Evolutionary conservation across 2,888 invertebrate genomes (phyloP), one percentile per base, ranked within the genome.

Genomic region (Nomada hirtipes): DNA sequence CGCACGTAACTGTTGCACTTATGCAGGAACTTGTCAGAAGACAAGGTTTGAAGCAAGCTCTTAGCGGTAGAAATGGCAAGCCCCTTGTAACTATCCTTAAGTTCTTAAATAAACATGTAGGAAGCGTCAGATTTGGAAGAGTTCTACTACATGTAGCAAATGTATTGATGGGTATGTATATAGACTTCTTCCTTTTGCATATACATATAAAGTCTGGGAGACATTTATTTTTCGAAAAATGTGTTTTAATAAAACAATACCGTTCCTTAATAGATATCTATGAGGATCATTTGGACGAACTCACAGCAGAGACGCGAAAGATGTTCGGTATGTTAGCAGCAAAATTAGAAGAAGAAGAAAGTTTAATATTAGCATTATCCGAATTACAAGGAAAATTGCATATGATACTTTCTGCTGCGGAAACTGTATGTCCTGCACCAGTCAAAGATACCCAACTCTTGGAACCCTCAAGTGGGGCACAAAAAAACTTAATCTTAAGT

Each of bases 11-110:
- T 1, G 96, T 98, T 50, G 96, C 97, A 68, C 95, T 98, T 9
- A 95, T 99, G 90, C 97, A 97, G 92, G 99, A 99, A 94, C 94
- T 99, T 82, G 96, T 97, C n/a, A 95, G 97, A 90, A 95, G 98
- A 74, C 96, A 97, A 92, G 97, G 97, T 0, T 94, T 99, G 26
- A 95, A 95, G 90, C 95, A 96, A 82, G 98, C 98, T 0, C 94
- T 99, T 61, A 95, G 96, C 61, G 97, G 97, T 2, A 95, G 98
- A 77, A 95, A 96, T 77, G 96, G 96, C 68, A 95, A 95, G 84
- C 95, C 96, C 1, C 94, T 98, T 44, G 94, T 95, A 9, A 94
- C 94, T 76, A 94, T 99, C 75, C 93, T 98, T 11, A 95, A 95
- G 81, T 99, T 98, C 93, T 94, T 98, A n/a, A 95, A 95, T 86